Evolutionary conservation across 2,113 vertebrate species (phyloP).

Genomic region (Leptobrachium leishanense): DNA sequence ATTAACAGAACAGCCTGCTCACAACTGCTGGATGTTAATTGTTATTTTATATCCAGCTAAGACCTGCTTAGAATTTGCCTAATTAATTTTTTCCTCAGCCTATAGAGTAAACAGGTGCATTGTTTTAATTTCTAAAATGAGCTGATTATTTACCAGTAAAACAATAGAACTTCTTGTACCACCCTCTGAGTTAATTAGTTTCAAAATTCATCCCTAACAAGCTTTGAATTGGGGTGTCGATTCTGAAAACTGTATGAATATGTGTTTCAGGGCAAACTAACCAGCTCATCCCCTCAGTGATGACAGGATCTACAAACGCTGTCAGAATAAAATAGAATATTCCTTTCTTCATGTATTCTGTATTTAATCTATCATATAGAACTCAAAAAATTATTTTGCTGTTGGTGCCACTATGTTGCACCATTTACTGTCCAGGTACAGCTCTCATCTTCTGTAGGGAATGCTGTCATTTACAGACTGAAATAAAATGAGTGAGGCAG

Average conservation of each 20-base stretch:
- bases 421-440: too few species aligned
- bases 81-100: constrained; percentile 17
- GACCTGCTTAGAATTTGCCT: constrained; percentile 15
- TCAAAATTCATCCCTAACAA: not conserved
- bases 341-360: too few species aligned
- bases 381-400: too few species aligned
- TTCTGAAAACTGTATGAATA: constrained; percentile 10
- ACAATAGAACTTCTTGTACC: constrained; percentile 42
- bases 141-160: constrained; percentile 24
- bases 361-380: too few species aligned
- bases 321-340: too few species aligned
- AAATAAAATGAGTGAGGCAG: too few species aligned
- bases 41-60: constrained; percentile 29
- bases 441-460: too few species aligned
- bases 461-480: too few species aligned
- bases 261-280: constrained; percentile 17
- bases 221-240: not conserved
- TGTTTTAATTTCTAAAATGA: constrained; percentile 35
- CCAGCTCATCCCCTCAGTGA: too few species aligned
- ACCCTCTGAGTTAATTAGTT: constrained; percentile 29
- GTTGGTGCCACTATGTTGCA: too few species aligned
- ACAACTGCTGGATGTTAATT: not conserved
- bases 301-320: too few species aligned
- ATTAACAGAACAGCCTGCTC: constrained; percentile 17
- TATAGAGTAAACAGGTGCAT: constrained; percentile 30